These are phyloP conservation scores for Porites lutea DNA, from an alignment of 64 coral and sea anemone species.

Conservation along the genomic window DNA sequence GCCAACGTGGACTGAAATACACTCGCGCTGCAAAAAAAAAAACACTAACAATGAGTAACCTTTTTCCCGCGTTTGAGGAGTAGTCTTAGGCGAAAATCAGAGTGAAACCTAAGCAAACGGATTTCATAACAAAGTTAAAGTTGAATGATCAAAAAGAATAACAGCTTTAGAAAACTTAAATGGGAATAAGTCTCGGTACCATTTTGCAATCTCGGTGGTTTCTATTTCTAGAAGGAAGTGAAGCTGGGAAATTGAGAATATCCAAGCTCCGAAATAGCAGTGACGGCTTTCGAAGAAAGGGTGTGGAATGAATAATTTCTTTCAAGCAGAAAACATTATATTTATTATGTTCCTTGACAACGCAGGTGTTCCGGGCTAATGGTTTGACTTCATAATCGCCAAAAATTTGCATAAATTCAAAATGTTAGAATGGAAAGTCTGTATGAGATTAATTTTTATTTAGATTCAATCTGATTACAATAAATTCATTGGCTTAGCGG, in stretches of 20 bases:
- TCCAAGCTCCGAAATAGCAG: conserved; percentile 22
- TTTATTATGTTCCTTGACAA: background rate
- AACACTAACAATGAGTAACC: background rate
- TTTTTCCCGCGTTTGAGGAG: background rate
- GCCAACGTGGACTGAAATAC: conserved; percentile 35
- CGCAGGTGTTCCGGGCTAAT: background rate
- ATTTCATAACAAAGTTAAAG: background rate
- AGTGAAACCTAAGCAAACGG: background rate
- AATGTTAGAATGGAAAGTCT: background rate
- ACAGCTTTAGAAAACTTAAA: background rate
- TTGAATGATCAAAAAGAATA: conserved; percentile 15
- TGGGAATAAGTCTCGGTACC: background rate
- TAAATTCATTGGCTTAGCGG: background rate
- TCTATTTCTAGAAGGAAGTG: background rate
- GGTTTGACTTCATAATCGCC: background rate
- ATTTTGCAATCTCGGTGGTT: background rate
- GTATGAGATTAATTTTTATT: background rate
- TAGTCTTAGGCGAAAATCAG: background rate
- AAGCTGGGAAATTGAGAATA: background rate
- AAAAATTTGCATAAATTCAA: conserved; percentile 19
- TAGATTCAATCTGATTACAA: background rate
- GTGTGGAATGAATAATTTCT: background rate
- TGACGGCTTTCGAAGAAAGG: conserved; percentile 18
- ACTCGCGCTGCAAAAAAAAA: conserved; percentile 11
- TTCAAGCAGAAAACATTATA: background rate